A percentile compares a stretch with the other conserved stretches of the same genome.
phyloP scores from a whole-genome alignment of 2,797 vertebrate genomes.

The Thripadectes ignobilis region DNA sequence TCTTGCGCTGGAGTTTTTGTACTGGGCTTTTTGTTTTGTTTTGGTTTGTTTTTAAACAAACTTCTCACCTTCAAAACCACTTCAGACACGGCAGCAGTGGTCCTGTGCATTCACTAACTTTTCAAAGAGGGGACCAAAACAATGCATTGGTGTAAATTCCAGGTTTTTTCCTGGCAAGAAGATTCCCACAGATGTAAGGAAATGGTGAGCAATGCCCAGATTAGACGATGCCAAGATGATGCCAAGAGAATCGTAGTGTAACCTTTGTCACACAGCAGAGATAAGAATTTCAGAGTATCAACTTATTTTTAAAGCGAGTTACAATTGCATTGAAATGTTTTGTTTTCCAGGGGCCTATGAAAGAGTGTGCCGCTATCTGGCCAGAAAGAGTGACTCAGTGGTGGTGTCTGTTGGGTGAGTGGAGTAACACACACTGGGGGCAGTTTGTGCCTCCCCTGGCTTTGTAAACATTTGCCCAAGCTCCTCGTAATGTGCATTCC shows the following conservation, averaged over 20 bases:
- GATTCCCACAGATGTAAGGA: not conserved
- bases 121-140: not conserved
- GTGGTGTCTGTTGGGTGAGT: conserved; percentile 85
- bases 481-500: not conserved
- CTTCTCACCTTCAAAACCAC: not conserved
- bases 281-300: not conserved
- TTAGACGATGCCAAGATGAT: not conserved
- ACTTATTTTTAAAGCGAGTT: not conserved
- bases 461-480: not conserved
- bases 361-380: conserved; percentile 74
- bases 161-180: not conserved
- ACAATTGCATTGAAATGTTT: not conserved
- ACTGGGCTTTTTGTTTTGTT: too few relatives aligned
- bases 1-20: not conserved
- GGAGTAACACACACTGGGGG: not conserved
- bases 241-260: not conserved
- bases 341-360: conserved; percentile 77
- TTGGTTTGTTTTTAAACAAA: not conserved
- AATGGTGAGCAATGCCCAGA: not conserved
- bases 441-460: not conserved
- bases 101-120: not conserved
- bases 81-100: not conserved
- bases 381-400: conserved; percentile 77
- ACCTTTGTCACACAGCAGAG: not conserved
- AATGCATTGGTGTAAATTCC: not conserved